Conservation (phyloP, 2,113 vertebrate species). For the Columba livia region DNA sequence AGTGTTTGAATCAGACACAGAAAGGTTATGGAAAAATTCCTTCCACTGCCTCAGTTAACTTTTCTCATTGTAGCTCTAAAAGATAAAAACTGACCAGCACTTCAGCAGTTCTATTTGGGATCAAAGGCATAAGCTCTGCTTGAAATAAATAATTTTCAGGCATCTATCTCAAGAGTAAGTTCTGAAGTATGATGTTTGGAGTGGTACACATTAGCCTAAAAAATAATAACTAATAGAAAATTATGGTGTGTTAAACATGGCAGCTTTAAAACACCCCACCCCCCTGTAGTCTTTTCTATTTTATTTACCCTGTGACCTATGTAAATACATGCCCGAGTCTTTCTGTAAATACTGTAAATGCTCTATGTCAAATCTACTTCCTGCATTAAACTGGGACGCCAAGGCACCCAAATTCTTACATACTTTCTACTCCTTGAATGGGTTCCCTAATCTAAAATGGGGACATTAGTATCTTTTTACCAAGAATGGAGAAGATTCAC, state of each 20-base stretch:
- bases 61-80: not conserved
- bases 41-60: not conserved
- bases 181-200: not conserved
- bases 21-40: not conserved
- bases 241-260: not conserved
- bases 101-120: not conserved
- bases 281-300: not conserved
- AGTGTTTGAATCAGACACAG: not conserved
- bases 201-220: not conserved
- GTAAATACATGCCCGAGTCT: not conserved
- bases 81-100: not conserved
- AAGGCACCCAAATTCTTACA: not conserved
- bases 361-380: not conserved
- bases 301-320: not conserved
- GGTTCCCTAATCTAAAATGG: not conserved
- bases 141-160: not conserved
- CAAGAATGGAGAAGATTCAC: not conserved
- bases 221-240: not conserved
- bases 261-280: not conserved
- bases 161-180: not conserved
- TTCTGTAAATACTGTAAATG: not conserved
- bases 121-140: not conserved
- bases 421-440: not conserved
- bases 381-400: not conserved
- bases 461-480: not conserved